Conservation (phyloP, 2,888 invertebrate genomes). For the Drosophila anomelani region DNA sequence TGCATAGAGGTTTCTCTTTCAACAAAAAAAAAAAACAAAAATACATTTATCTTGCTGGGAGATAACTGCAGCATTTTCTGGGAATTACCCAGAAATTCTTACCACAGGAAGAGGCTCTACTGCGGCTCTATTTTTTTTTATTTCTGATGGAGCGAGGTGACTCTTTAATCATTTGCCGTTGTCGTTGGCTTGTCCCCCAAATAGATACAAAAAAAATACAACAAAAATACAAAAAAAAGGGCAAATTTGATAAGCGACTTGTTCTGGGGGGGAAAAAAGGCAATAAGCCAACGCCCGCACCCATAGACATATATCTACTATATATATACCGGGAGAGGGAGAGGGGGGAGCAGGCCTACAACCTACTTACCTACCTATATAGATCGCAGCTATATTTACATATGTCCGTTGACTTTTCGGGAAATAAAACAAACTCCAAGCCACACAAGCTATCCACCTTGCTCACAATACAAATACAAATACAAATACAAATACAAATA, state of each 20-base stretch:
- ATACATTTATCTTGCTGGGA: slow-evolving; percentile 14
- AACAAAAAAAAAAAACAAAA: not conserved
- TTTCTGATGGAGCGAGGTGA: slow-evolving; percentile 14
- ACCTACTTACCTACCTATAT: slow-evolving; percentile 57
- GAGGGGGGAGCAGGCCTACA: slow-evolving; percentile 2
- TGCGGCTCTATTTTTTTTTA: slow-evolving; percentile 9
- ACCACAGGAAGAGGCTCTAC: slow-evolving; percentile 16
- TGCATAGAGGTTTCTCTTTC: not conserved
- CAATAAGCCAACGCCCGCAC: slow-evolving; percentile 70
- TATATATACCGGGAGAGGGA: not conserved
- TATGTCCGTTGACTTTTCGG: slow-evolving; percentile 74
- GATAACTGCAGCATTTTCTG: slow-evolving; percentile 51
- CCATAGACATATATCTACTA: slow-evolving; percentile 57
- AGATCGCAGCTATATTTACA: slow-evolving; percentile 73
- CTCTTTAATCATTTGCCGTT: slow-evolving; percentile 72
- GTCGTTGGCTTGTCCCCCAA: slow-evolving; percentile 31
- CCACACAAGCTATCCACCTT: slow-evolving; percentile 33
- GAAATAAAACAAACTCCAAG: slow-evolving; percentile 41
- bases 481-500: slow-evolving; percentile 71
- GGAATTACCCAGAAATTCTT: slow-evolving; percentile 46
- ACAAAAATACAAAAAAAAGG: slow-evolving; percentile 13
- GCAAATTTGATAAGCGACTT: slow-evolving; percentile 62
- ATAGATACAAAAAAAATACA: slow-evolving; percentile 36
- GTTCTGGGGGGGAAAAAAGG: slow-evolving; percentile 53
- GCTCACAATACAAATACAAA: slow-evolving; percentile 60